phyloP scores from a whole-genome alignment of 2,113 vertebrate genomes.

The Herpetotheres cachinnans region DNA sequence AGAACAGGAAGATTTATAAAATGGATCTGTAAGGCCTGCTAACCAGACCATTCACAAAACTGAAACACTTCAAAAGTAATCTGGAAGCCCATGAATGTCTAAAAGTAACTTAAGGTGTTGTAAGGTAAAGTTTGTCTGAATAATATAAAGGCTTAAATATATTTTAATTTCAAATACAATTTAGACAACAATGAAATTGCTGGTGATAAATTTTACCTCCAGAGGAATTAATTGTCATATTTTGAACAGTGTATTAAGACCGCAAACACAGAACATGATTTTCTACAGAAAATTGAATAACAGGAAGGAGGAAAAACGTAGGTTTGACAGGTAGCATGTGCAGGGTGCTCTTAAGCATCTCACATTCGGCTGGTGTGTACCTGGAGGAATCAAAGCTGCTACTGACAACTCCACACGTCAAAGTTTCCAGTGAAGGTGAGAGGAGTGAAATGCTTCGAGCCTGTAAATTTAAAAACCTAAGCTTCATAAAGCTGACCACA shows the following conservation, averaged over 20 bases:
- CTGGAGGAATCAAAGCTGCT: not conserved
- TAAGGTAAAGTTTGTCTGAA: not conserved
- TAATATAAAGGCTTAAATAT: not conserved
- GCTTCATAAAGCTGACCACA: not conserved
- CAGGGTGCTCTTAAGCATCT: not conserved
- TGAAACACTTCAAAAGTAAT: not conserved
- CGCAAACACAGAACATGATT: not conserved
- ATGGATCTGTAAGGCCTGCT: not conserved
- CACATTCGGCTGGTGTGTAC: rapidly evolving
- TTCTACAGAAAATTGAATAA: not conserved
- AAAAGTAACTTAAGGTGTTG: not conserved
- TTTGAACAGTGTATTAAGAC: not conserved
- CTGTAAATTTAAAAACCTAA: not conserved
- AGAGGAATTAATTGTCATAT: not conserved
- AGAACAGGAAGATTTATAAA: not conserved
- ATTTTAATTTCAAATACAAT: not conserved
- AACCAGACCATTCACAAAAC: not conserved
- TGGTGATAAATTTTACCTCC: not conserved
- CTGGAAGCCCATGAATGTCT: not conserved
- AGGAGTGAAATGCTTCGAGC: not conserved
- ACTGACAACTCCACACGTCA: not conserved
- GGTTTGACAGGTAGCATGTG: not conserved
- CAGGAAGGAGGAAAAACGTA: not conserved
- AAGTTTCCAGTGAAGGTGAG: not conserved
- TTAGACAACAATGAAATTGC: not conserved